Percentiles rank a stretch among this genome's conserved stretches.
These are phyloP conservation scores for Lutraria rhynchaena DNA, from an alignment of 1,140 invertebrate species.

Conservation along the genomic window DNA sequence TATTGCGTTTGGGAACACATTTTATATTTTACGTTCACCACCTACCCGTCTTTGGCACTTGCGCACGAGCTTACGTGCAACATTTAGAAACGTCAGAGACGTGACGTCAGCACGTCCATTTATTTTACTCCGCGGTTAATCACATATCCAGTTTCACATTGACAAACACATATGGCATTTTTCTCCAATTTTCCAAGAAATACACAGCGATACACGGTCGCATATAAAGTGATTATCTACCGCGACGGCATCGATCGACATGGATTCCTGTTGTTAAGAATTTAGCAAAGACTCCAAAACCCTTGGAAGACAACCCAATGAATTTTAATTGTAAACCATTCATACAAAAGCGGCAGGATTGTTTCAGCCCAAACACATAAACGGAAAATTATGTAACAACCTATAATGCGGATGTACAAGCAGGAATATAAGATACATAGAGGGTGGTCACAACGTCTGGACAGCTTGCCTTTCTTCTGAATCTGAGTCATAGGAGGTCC, in stretches of 20 bases:
- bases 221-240: slow-evolving; percentile 18
- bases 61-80: slow-evolving; percentile 70
- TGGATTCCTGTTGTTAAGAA: slow-evolving; percentile 9
- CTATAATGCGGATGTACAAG: slow-evolving; percentile 9
- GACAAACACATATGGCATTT: slow-evolving; percentile 18
- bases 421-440: slow-evolving; percentile 19
- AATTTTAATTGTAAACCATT: slow-evolving; percentile 24
- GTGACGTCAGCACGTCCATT: slow-evolving; percentile 26
- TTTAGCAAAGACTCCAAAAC: slow-evolving; percentile 8
- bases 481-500: slow-evolving; percentile 27
- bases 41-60: slow-evolving; percentile 70
- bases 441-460: slow-evolving; percentile 21
- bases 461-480: slow-evolving; percentile 48
- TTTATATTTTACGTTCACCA: not conserved
- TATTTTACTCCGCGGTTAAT: slow-evolving; percentile 20
- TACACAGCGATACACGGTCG: slow-evolving; percentile 8
- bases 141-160: slow-evolving; percentile 20
- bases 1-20: too few relatives aligned
- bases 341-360: slow-evolving; percentile 29
- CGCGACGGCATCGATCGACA: not conserved
- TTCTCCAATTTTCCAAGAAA: slow-evolving; percentile 18
- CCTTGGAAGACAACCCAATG: slow-evolving; percentile 16
- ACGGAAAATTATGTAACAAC: slow-evolving; percentile 11
- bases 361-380: slow-evolving; percentile 3
- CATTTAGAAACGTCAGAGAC: slow-evolving; percentile 58